phyloP scores from a whole-genome alignment of 2,113 vertebrate genomes.

The Felis catus region DNA sequence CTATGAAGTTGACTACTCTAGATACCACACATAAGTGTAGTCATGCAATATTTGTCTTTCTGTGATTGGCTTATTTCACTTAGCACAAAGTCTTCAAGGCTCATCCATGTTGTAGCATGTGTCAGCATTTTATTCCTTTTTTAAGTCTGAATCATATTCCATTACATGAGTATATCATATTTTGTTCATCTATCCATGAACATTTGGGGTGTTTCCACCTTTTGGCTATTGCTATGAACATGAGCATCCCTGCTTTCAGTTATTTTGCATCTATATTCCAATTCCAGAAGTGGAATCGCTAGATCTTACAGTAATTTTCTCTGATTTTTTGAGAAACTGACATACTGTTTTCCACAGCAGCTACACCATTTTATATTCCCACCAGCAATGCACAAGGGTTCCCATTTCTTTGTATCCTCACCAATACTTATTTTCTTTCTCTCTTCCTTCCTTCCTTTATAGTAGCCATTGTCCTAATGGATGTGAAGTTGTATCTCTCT shows the following conservation, averaged over 20 bases:
- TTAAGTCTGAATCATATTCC: not conserved
- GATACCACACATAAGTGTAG: not conserved
- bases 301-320: not conserved
- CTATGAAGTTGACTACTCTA: not conserved
- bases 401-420: not conserved
- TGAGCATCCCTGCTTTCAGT: not conserved
- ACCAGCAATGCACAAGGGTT: not conserved
- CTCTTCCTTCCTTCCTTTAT: too few relatives aligned
- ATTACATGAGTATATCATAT: not conserved
- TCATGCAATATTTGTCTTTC: not conserved
- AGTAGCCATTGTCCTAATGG: not conserved
- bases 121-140: not conserved
- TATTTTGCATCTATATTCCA: not conserved
- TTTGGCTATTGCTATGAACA: not conserved
- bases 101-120: not conserved
- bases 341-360: not conserved
- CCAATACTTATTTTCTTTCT: not conserved
- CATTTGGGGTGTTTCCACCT: not conserved
- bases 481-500: not conserved
- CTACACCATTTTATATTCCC: not conserved
- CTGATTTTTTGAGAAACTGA: not conserved
- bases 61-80: not conserved
- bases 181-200: not conserved
- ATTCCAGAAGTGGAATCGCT: not conserved
- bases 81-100: not conserved